Percentiles rank a stretch among this genome's conserved stretches.
Evolutionary conservation across 1,140 invertebrate species (phyloP).

Genomic region (Bombus impatiens): DNA sequence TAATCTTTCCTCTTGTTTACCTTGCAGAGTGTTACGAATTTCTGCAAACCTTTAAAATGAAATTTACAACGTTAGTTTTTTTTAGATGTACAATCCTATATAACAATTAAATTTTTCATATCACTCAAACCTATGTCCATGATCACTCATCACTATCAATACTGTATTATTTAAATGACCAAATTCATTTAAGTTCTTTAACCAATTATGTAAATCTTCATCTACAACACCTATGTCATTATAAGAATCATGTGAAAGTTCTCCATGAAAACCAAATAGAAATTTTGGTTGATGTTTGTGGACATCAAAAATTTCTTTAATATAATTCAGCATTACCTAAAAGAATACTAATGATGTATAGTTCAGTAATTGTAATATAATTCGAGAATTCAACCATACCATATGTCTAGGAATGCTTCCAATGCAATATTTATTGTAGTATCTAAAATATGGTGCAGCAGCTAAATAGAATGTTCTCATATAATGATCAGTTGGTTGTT

Average conservation of each 20-base stretch:
- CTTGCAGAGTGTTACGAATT: conserved; percentile 92
- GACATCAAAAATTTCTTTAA: conserved; percentile 84
- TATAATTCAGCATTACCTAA: conserved; percentile 87
- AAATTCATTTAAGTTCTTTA: conserved; percentile 84
- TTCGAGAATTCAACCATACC: conserved; percentile 80
- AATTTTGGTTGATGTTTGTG: conserved; percentile 90
- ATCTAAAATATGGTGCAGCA: conserved; percentile 81
- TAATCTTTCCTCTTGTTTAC: conserved; percentile 94
- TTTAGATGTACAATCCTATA: background rate
- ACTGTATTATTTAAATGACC: conserved; percentile 90
- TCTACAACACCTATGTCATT: conserved; percentile 91
- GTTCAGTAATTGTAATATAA: background rate
- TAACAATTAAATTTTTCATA: background rate
- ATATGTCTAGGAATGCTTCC: conserved; percentile 90
- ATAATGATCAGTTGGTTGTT: conserved; percentile 95
- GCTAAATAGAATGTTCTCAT: conserved; percentile 91
- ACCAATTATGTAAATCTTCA: conserved; percentile 87
- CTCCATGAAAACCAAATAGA: conserved; percentile 93
- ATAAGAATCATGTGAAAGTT: conserved; percentile 94
- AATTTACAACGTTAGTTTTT: background rate
- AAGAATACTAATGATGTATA: conserved; percentile 39
- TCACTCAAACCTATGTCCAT: conserved; percentile 88
- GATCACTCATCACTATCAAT: conserved; percentile 93
- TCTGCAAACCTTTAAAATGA: conserved; percentile 87
- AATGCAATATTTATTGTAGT: conserved; percentile 87